These are phyloP conservation scores for Cylindroiulus punctatus DNA, from an alignment of 2,888 invertebrate genomes.

Conservation along the genomic window DNA sequence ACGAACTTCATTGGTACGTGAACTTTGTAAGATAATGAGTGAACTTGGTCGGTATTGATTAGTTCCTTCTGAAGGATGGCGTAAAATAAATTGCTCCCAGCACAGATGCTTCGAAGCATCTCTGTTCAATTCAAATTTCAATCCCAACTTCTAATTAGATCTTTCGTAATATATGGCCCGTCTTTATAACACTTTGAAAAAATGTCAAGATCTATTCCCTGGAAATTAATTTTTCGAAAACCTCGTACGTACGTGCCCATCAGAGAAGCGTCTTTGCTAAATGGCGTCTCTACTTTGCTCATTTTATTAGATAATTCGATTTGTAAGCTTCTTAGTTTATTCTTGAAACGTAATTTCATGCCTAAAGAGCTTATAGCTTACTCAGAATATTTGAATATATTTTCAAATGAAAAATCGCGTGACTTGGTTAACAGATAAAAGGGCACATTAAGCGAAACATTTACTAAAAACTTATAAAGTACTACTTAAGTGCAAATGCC, in stretches of 20 bases:
- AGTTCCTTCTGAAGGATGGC: not conserved
- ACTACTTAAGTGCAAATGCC: too few relatives aligned
- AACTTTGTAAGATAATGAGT: not conserved
- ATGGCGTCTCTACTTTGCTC: conserved; percentile 42
- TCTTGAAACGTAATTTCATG: conserved; percentile 14
- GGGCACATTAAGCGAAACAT: not conserved
- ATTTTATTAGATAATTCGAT: conserved; percentile 22
- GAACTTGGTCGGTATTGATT: conserved; percentile 5
- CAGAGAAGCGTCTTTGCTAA: not conserved
- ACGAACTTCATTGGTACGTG: not conserved
- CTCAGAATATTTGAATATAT: conserved; percentile 9
- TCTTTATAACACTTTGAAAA: conserved; percentile 19
- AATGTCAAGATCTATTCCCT: conserved; percentile 34
- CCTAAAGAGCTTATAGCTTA: not conserved
- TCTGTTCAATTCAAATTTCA: conserved; percentile 12
- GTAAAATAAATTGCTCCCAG: conserved; percentile 29
- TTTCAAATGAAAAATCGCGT: not conserved
- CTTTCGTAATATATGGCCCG: conserved; percentile 33
- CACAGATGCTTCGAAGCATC: conserved; percentile 26
- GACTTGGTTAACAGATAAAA: not conserved
- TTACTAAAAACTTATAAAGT: not conserved
- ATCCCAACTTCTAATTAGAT: conserved; percentile 34
- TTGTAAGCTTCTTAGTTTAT: conserved; percentile 25
- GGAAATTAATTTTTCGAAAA: conserved; percentile 37
- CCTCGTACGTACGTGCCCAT: not conserved